A percentile compares a stretch with the other conserved stretches of the same genome.
phyloP scores from a whole-genome alignment of 2,797 vertebrate genomes.

The Phalanger gymnotis region DNA sequence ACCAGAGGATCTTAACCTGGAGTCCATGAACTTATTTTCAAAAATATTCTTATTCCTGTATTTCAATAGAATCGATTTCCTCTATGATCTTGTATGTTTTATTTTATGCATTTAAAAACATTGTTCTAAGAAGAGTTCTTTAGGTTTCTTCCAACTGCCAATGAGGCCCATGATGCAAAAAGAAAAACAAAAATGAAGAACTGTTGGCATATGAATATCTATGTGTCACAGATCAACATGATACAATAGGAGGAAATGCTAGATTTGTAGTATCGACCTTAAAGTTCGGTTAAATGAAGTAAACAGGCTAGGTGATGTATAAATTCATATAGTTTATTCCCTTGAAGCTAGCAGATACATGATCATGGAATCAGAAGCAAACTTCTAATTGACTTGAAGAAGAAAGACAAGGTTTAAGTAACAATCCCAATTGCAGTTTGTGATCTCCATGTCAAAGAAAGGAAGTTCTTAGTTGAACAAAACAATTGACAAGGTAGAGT shows the following conservation, averaged over 20 bases:
- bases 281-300: too few relatives aligned
- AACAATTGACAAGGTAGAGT: too few relatives aligned
- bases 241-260: neutral
- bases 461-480: too few relatives aligned
- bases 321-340: too few relatives aligned
- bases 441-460: too few relatives aligned
- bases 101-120: neutral
- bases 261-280: too few relatives aligned
- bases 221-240: neutral
- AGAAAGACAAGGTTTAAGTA: too few relatives aligned
- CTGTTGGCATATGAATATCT: neutral
- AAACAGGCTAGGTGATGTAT: too few relatives aligned
- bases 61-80: neutral
- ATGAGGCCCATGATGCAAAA: neutral
- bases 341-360: too few relatives aligned
- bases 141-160: neutral
- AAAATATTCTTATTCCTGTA: neutral
- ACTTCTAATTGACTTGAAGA: too few relatives aligned
- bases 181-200: neutral
- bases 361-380: too few relatives aligned
- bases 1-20: neutral
- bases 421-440: too few relatives aligned
- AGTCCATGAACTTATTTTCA: neutral
- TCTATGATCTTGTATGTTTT: neutral
- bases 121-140: neutral